Evolutionary conservation across 2,113 vertebrate species (phyloP).

Genomic region (Neotoma lepida): DNA sequence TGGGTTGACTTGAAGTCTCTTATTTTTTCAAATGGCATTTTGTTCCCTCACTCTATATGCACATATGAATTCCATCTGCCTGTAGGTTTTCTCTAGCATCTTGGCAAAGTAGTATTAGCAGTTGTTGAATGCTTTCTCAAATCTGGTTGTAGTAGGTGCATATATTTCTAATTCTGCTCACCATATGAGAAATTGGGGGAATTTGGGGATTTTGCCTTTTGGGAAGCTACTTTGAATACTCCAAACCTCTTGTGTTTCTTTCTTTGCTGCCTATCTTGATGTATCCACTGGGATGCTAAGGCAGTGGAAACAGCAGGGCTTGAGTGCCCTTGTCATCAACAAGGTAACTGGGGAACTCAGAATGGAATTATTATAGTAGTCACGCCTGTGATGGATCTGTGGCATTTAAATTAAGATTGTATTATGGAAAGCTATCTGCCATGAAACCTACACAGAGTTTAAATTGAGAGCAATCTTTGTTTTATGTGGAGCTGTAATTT

Average conservation of each 20-base stretch:
- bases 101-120: background rate
- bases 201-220: slow-evolving; percentile 2
- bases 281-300: background rate
- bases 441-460: background rate
- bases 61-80: background rate
- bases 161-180: background rate
- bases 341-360: background rate
- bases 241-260: background rate
- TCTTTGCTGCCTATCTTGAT: slow-evolving; percentile 2
- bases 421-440: background rate
- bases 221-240: background rate
- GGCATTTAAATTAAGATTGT: background rate
- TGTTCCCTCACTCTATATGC: background rate
- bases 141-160: background rate
- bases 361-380: background rate
- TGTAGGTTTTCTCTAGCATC: background rate
- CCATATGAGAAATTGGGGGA: background rate
- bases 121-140: background rate
- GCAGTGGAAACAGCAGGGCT: background rate
- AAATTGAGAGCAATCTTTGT: background rate
- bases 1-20: background rate
- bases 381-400: background rate
- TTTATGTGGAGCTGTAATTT: background rate
- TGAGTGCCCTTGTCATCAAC: background rate
- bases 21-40: slow-evolving; percentile 47